phyloP scores from a whole-genome alignment of 2,888 invertebrate species.

The Choristoneura rosaceana region DNA sequence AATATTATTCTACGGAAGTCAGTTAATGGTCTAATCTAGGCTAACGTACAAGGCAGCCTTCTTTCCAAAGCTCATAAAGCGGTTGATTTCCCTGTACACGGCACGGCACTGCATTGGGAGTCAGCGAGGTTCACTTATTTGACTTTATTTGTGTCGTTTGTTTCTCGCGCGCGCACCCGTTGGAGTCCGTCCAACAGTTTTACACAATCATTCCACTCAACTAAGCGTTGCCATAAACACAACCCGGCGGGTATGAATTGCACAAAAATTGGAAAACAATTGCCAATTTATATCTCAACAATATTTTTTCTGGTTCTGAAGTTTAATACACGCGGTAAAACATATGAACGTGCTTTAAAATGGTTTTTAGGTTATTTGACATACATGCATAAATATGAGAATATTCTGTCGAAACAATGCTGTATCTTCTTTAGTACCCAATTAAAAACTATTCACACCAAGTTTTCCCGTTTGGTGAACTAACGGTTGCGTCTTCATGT shows the following conservation, averaged over 20 bases:
- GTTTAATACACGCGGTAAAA: conserved; percentile 54
- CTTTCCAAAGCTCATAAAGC: conserved; percentile 52
- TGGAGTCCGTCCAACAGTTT: conserved; percentile 82
- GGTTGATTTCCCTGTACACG: conserved; percentile 43
- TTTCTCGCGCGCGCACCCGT: conserved; percentile 70
- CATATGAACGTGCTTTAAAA: neutral
- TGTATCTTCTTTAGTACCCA: conserved; percentile 7
- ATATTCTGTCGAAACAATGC: conserved; percentile 1
- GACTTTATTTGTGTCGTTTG: conserved; percentile 83
- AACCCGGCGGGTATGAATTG: conserved; percentile 82
- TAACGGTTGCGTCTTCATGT: conserved; percentile 53
- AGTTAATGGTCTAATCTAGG: neutral
- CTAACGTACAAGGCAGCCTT: conserved; percentile 18
- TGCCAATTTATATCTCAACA: conserved; percentile 73
- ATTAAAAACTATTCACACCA: conserved; percentile 39
- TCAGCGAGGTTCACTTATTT: conserved; percentile 75
- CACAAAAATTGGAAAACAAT: conserved; percentile 81
- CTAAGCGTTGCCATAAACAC: conserved; percentile 85
- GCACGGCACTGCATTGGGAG: conserved; percentile 49
- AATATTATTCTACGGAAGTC: conserved; percentile 1
- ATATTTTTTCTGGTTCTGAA: conserved; percentile 59
- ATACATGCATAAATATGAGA: neutral
- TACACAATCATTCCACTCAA: conserved; percentile 86
- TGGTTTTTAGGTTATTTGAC: neutral
- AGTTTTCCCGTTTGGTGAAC: conserved; percentile 46